Evolutionary conservation across 2,888 invertebrate genomes (phyloP).

Genomic region (Lepidocyrtoides sp.): DNA sequence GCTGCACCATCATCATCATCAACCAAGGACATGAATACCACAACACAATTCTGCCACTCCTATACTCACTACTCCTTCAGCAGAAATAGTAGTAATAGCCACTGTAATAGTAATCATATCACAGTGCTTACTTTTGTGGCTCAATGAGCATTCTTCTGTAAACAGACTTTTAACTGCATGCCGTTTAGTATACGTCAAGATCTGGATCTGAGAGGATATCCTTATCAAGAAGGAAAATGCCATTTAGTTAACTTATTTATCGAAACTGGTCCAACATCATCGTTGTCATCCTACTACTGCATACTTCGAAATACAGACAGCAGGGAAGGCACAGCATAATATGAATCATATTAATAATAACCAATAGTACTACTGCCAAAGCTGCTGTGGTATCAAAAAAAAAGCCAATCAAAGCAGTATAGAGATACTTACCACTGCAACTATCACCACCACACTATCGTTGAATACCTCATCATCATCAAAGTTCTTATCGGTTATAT

Average conservation of each 20-base stretch:
- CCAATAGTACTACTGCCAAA: not conserved
- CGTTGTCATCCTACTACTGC: not conserved
- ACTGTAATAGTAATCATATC: not conserved
- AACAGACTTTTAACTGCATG: conserved; percentile 27
- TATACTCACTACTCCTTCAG: conserved; percentile 32
- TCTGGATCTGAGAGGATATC: conserved; percentile 65
- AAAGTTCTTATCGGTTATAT: conserved; percentile 52
- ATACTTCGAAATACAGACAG: not conserved
- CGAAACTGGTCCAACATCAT: conserved; percentile 29
- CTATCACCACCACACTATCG: not conserved
- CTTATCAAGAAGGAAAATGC: conserved; percentile 64
- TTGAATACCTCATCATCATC: not conserved
- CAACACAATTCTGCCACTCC: conserved; percentile 58
- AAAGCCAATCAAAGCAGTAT: conserved; percentile 30
- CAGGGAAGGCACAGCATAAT: not conserved
- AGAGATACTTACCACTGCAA: not conserved
- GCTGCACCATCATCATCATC: conserved; percentile 57
- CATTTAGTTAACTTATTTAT: conserved; percentile 44
- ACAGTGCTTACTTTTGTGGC: not conserved
- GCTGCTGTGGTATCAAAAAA: conserved; percentile 16
- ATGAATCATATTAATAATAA: not conserved
- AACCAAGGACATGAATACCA: conserved; percentile 67
- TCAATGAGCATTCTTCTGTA: not conserved
- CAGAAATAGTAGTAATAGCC: not conserved
- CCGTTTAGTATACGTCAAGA: conserved; percentile 51